A percentile compares a stretch with the other conserved stretches of the same genome.
Conservation (phyloP, 2,888 invertebrate genomes). For the Tetranychus truncatus region DNA sequence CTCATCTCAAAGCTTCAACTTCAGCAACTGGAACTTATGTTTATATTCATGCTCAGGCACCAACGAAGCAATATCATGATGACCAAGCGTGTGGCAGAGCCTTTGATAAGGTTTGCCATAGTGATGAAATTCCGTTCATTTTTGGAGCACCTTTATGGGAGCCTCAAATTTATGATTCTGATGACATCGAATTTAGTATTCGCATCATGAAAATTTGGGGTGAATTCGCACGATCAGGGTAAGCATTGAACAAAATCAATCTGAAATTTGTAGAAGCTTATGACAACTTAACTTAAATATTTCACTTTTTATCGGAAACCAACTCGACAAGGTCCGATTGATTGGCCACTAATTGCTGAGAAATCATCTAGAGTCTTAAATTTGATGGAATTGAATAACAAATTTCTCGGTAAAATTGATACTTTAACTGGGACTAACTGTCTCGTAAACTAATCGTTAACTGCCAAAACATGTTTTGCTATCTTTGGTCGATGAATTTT, state of each 20-base stretch:
- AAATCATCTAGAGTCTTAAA: neutral
- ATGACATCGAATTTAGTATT: neutral
- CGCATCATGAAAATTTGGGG: too few species aligned
- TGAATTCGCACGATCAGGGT: constrained; percentile 13
- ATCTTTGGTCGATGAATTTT: too few species aligned
- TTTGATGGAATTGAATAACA: neutral
- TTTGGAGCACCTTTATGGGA: constrained; percentile 3
- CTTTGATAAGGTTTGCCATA: neutral
- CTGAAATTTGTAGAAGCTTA: neutral
- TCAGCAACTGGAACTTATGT: neutral
- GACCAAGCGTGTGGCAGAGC: neutral
- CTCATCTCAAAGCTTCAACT: neutral
- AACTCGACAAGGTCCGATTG: neutral
- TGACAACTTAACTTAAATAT: too few species aligned
- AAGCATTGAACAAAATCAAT: neutral
- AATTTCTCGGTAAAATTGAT: neutral
- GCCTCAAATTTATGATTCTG: neutral
- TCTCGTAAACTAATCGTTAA: neutral
- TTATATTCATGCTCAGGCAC: neutral
- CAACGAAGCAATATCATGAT: neutral
- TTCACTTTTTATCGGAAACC: too few species aligned
- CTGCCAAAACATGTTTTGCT: too few species aligned
- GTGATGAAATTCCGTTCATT: neutral
- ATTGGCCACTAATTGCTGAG: neutral
- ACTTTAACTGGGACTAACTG: neutral